Evolutionary conservation across 2,797 vertebrate species (phyloP), one percentile per base, ranked within the genome.

Genomic region (Sebastes trivittatus): DNA sequence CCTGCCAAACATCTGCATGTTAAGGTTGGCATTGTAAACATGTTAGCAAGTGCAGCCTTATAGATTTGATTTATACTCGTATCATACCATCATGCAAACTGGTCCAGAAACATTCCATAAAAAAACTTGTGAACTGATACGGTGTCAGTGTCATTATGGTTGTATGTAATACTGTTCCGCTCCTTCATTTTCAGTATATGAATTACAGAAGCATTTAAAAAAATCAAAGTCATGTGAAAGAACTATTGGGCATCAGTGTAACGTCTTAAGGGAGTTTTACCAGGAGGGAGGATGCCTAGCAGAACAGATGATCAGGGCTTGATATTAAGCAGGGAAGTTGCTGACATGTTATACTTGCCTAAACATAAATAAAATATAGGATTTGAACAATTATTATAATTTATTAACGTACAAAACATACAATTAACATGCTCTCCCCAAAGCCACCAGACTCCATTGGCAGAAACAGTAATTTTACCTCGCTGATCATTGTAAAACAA

Each of bases 301-400:
- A 27, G 63, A 84, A 14, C 3, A 66, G 46, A 52, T 52, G 55
- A 78, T 38, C 6, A 46, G 6, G 16, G 42, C 6, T 46, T 46
- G 14, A 46, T 0, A 46, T 7, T 46, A 46, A 18, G 7, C 46
- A 20, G 16, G 46, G 7, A 49, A 49, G 18, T 49, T 0, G 0
- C 18, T 49, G 46, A 49, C 16, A 49, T 49, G 46, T 20, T 20
- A 0, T 49, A 49, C 46, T 0, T 20, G 46, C 46, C 46, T 49
- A 49, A 20, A 49, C 46, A 49, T 49, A 0, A 49, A 49, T 49
- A 20, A 49, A 49, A 49, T 9, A 20, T 20, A 49, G 18, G 46
- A 49, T 49, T 49, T 49, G 7, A 1, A 49, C 18, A 49, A 20
- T 20, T 49, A 20, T 20, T 49, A 8, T 49, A 20, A 49, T 8